These are phyloP conservation scores for Sebastes schlegelii DNA, from an alignment of 2,113 vertebrate genomes.

Conservation along the genomic window DNA sequence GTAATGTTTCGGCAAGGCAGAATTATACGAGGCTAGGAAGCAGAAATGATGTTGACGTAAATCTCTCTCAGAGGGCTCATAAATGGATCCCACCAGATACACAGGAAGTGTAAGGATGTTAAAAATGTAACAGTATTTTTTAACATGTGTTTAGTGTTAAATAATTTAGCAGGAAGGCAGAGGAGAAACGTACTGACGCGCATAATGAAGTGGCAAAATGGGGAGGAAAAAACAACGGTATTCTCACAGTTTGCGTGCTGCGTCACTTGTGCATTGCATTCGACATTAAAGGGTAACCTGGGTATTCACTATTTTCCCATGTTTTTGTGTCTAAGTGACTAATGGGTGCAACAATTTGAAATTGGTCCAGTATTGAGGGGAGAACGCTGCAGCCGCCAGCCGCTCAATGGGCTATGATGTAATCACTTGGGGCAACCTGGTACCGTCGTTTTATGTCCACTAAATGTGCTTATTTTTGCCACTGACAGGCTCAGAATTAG, in stretches of 20 bases:
- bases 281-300: not conserved
- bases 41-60: slow-evolving; percentile 1
- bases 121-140: slow-evolving; percentile 9
- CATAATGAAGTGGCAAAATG: not conserved
- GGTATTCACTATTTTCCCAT: too few species aligned
- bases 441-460: too few species aligned
- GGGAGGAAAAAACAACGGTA: not conserved
- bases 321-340: too few species aligned
- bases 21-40: not conserved
- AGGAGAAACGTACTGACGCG: too few species aligned
- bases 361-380: too few species aligned
- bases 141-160: slow-evolving; percentile 15
- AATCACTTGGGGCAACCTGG: too few species aligned
- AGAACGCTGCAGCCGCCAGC: too few species aligned
- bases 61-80: not conserved
- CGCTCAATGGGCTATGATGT: too few species aligned
- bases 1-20: not conserved
- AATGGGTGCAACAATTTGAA: too few species aligned
- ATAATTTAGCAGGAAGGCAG: slow-evolving; percentile 6
- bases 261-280: not conserved
- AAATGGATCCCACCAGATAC: slow-evolving; percentile 2
- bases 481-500: too few species aligned
- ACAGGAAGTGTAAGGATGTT: slow-evolving; percentile 1
- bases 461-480: too few species aligned
- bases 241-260: not conserved